phyloP scores from a whole-genome alignment of 2,888 invertebrate genomes.

The Rapana venosa region DNA sequence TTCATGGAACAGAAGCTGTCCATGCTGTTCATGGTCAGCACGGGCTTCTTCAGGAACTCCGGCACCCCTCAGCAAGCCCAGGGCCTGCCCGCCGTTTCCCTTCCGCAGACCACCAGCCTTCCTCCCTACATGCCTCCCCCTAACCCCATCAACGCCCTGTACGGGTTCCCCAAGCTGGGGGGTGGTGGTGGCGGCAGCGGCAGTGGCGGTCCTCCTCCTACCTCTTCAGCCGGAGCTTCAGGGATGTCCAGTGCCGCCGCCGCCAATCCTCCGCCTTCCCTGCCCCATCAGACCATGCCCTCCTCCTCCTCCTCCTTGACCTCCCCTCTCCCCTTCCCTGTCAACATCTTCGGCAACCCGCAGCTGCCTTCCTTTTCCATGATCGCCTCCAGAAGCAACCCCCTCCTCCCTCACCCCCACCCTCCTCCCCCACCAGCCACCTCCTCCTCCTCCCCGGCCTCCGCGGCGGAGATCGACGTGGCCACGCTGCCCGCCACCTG shows the following conservation, averaged over 20 bases:
- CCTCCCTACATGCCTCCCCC: not conserved
- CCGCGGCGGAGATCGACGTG: constrained; percentile 46
- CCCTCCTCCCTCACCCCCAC: constrained; percentile 3
- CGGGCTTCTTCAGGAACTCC: constrained; percentile 45
- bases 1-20: constrained; percentile 58
- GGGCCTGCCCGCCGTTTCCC: not conserved
- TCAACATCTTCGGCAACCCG: not conserved
- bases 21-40: constrained; percentile 53
- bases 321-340: not conserved
- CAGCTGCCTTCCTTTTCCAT: constrained; percentile 3
- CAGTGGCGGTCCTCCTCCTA: not conserved
- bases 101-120: not conserved
- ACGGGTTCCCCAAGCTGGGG: not conserved
- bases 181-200: too few relatives aligned
- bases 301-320: not conserved
- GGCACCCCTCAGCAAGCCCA: not conserved
- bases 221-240: not conserved
- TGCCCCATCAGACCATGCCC: not conserved
- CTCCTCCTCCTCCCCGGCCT: constrained; percentile 30
- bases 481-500: constrained; percentile 47
- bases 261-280: not conserved
- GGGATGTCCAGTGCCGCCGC: not conserved
- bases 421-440: constrained; percentile 33
- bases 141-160: not conserved
- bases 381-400: constrained; percentile 11